These are phyloP conservation scores for Drosophila buzzatii DNA, from an alignment of 2,888 invertebrate genomes.

Conservation along the genomic window DNA sequence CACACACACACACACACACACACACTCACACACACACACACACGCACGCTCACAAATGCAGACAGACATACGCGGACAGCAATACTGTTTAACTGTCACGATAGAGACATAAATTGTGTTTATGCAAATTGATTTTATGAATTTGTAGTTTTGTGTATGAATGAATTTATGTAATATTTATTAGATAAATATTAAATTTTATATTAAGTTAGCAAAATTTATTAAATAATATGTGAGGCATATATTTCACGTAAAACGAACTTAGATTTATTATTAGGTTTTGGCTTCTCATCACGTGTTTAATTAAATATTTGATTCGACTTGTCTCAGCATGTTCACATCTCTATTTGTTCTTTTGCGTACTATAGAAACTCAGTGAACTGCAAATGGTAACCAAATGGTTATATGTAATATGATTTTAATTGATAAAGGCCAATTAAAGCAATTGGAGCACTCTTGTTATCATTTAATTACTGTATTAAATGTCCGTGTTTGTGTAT, in stretches of 20 bases:
- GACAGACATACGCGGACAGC: constrained; percentile 1
- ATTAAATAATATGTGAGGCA: not conserved
- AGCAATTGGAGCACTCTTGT: constrained; percentile 2
- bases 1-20: constrained; percentile 13
- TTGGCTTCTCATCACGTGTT: too few species aligned
- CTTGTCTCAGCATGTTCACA: too few species aligned
- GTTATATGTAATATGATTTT: constrained; percentile 1
- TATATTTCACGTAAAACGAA: too few species aligned
- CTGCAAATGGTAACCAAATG: constrained; percentile 2
- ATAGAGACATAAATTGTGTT: constrained; percentile 55
- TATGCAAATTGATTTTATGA: constrained; percentile 62
- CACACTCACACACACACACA: constrained; percentile 3
- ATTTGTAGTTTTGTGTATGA: constrained; percentile 19
- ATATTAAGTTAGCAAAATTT: not conserved
- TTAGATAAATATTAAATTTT: not conserved
- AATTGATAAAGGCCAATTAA: constrained; percentile 9
- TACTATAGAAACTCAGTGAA: not conserved
- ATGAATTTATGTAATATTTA: not conserved
- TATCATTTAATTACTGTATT: constrained; percentile 6
- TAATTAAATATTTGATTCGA: too few species aligned
- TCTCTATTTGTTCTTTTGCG: not conserved
- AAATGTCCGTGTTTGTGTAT: not conserved
- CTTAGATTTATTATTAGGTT: too few species aligned
- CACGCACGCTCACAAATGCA: constrained; percentile 1
- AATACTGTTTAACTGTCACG: constrained; percentile 13